Conservation (phyloP, 2,888 invertebrate species). For the Leptura quadrifasciata region DNA sequence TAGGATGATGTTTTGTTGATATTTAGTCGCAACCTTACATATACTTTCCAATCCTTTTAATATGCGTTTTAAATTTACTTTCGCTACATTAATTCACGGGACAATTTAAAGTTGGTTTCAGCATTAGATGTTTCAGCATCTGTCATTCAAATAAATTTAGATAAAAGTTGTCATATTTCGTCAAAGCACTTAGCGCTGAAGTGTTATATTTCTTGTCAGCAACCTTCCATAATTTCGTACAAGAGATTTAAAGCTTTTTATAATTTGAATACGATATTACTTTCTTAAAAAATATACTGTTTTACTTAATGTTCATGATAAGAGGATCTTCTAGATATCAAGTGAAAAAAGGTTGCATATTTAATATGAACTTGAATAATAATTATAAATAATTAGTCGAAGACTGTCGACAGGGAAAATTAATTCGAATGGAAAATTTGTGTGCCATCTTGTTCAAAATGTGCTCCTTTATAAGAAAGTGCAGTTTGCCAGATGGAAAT, state of each 20-base stretch:
- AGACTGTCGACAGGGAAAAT: too few relatives aligned
- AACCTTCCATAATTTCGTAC: not conserved
- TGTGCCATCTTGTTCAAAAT: too few relatives aligned
- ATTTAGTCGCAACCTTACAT: not conserved
- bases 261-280: not conserved
- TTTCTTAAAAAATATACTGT: too few relatives aligned
- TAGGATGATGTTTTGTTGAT: too few relatives aligned
- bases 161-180: not conserved
- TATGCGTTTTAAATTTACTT: not conserved
- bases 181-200: not conserved
- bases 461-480: too few relatives aligned
- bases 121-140: not conserved
- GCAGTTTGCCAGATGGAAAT: too few relatives aligned
- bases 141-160: not conserved
- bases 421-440: too few relatives aligned
- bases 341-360: too few relatives aligned
- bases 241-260: not conserved
- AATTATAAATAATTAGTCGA: too few relatives aligned
- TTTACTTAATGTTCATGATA: too few relatives aligned
- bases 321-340: too few relatives aligned
- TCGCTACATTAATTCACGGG: not conserved
- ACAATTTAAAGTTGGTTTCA: not conserved
- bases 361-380: too few relatives aligned
- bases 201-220: not conserved
- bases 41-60: not conserved